Evolutionary conservation across 2,797 vertebrate genomes (phyloP).

Genomic region (Nasua narica): DNA sequence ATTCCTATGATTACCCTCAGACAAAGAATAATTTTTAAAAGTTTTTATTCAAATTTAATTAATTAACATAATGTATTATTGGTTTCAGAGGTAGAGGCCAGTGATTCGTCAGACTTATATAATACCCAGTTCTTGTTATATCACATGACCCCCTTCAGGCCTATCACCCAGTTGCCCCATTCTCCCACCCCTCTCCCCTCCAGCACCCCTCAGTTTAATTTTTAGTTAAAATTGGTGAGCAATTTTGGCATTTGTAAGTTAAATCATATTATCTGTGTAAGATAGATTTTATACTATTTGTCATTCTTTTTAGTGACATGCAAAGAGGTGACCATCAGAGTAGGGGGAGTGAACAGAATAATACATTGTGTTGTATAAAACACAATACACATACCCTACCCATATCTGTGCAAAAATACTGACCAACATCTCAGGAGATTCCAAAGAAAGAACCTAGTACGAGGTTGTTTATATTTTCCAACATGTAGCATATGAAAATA

Average conservation of each 20-base stretch:
- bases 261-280: background rate
- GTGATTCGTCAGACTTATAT: too few relatives aligned
- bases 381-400: background rate
- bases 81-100: background rate
- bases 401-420: background rate
- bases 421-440: slow-evolving; percentile 27
- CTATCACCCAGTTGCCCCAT: too few relatives aligned
- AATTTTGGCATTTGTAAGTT: background rate
- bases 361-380: background rate
- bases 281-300: background rate
- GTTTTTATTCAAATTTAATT: background rate
- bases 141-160: background rate
- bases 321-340: background rate
- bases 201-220: background rate
- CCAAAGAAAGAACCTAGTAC: slow-evolving; percentile 42
- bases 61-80: background rate
- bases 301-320: background rate
- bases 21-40: background rate
- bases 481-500: slow-evolving; percentile 59
- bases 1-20: background rate
- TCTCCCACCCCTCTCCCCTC: background rate
- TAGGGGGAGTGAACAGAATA: background rate
- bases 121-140: background rate
- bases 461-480: slow-evolving; percentile 67
- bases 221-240: background rate